A percentile compares a stretch with the other conserved stretches of the same genome.
Evolutionary conservation across 2,888 invertebrate species (phyloP).

Genomic region (Lasiommata megera): DNA sequence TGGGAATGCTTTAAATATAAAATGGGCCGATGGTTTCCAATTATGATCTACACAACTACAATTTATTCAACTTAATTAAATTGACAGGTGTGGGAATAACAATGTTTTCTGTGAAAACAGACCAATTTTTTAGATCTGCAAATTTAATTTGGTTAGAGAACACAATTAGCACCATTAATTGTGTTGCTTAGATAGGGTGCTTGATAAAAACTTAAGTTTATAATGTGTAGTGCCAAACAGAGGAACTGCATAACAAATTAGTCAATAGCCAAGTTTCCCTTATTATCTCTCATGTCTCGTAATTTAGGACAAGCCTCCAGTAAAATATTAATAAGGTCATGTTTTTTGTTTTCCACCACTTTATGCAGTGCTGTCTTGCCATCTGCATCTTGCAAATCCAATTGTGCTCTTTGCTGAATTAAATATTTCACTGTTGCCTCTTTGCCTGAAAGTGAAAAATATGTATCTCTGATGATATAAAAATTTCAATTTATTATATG

Average conservation of each 20-base stretch:
- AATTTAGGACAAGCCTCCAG: slow-evolving; percentile 59
- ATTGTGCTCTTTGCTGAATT: slow-evolving; percentile 83
- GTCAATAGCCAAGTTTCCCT: slow-evolving; percentile 63
- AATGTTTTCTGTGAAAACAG: too few species aligned
- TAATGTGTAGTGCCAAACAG: too few species aligned
- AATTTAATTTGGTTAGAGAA: too few species aligned
- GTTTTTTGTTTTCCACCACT: slow-evolving; percentile 82
- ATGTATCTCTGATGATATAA: background rate
- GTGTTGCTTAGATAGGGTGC: too few species aligned
- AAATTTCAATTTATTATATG: too few species aligned
- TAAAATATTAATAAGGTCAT: slow-evolving; percentile 64
- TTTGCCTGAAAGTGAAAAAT: slow-evolving; percentile 78
- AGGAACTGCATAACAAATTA: too few species aligned
- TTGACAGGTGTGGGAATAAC: too few species aligned
- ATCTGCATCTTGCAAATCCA: slow-evolving; percentile 86
- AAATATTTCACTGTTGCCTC: slow-evolving; percentile 84
- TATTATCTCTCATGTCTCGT: slow-evolving; percentile 54
- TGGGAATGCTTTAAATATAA: background rate
- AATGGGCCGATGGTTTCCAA: background rate
- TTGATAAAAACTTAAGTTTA: too few species aligned
- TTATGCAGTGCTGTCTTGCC: slow-evolving; percentile 91
- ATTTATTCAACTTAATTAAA: too few species aligned
- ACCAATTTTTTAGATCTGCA: too few species aligned
- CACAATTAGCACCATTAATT: too few species aligned
- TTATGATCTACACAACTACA: too few species aligned